Evolutionary conservation across 2,113 vertebrate genomes (phyloP).

Genomic region (Rhinolophus sinicus): DNA sequence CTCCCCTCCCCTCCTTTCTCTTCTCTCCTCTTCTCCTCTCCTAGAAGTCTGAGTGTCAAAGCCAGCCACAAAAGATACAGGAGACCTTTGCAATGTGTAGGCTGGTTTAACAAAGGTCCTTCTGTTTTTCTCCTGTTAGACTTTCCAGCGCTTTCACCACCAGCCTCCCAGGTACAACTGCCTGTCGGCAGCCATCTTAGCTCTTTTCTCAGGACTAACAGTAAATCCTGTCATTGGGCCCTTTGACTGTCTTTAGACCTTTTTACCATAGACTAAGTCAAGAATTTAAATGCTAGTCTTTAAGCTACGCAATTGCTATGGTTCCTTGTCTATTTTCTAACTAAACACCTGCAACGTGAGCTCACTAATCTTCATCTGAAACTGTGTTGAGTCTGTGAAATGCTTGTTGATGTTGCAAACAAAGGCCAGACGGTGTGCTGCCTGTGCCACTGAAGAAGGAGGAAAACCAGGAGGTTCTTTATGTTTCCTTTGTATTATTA

Average conservation of each 20-base stretch:
- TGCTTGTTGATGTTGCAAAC: background rate
- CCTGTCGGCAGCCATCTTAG: background rate
- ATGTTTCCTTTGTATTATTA: background rate
- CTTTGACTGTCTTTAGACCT: background rate
- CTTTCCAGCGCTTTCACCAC: background rate
- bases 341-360: background rate
- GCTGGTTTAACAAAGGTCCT: background rate
- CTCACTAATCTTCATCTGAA: background rate
- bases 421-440: background rate
- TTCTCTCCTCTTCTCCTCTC: too few species aligned
- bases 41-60: background rate
- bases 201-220: background rate
- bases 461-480: background rate
- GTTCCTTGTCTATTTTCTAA: background rate
- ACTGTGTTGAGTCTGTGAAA: background rate
- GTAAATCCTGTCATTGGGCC: background rate
- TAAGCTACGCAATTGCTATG: background rate
- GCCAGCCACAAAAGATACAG: background rate
- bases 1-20: background rate
- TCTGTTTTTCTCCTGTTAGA: background rate
- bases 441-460: background rate
- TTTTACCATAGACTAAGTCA: background rate
- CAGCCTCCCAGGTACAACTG: background rate
- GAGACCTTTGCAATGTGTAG: background rate
- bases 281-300: background rate